Evolutionary conservation across 2,797 vertebrate genomes (phyloP).

Genomic region (Tadarida brasiliensis): DNA sequence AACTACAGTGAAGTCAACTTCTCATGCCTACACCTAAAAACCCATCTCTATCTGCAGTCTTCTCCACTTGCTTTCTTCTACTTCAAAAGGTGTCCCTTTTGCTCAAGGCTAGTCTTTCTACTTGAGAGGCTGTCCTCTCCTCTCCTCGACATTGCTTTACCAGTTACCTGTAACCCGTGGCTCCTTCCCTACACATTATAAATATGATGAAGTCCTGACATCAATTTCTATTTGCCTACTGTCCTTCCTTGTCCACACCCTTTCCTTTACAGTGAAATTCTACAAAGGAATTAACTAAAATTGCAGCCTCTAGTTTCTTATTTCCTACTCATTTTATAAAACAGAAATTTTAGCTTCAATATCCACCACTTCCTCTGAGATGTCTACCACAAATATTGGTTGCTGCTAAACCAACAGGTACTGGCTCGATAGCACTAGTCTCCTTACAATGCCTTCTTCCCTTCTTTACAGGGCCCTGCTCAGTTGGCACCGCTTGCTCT

Average conservation of each 20-base stretch:
- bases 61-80: neutral
- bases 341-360: neutral
- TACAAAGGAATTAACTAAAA: neutral
- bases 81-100: neutral
- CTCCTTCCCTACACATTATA: neutral
- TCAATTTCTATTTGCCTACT: neutral
- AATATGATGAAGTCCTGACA: neutral
- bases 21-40: neutral
- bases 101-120: conserved; percentile 2
- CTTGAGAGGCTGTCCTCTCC: neutral
- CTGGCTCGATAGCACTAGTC: accelerated
- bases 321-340: neutral
- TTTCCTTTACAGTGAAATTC: conserved; percentile 2
- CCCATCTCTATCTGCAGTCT: neutral
- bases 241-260: neutral
- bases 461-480: neutral
- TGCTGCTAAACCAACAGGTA: neutral
- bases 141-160: neutral
- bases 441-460: neutral
- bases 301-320: neutral
- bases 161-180: neutral
- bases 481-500: neutral
- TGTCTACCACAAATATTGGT: neutral
- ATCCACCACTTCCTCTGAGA: neutral
- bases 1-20: neutral